Percentiles rank a stretch among this genome's conserved stretches.
phyloP scores from a whole-genome alignment of 2,797 vertebrate species.

The Enteromius treurensis region DNA sequence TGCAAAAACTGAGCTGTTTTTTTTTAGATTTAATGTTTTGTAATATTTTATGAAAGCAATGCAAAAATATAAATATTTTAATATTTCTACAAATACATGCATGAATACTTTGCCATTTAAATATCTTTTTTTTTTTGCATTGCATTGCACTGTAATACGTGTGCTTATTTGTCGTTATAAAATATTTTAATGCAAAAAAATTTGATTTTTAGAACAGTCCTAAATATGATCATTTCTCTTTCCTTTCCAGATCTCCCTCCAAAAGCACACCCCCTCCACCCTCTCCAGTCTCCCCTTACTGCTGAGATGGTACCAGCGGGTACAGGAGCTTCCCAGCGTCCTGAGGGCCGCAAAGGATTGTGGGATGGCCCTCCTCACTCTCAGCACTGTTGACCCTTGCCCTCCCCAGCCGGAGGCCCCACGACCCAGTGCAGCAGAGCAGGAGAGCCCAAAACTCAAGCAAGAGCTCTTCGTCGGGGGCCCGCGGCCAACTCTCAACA shows the following conservation, averaged over 20 bases:
- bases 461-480: constrained; percentile 86
- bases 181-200: not conserved
- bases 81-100: too few relatives aligned
- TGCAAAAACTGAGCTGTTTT: too few relatives aligned
- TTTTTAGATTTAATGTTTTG: too few relatives aligned
- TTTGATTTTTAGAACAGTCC: not conserved
- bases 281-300: constrained; percentile 82
- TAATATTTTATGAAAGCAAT: not conserved
- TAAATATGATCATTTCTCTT: not conserved
- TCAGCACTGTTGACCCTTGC: constrained; percentile 55
- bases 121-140: not conserved
- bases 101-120: not conserved
- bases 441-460: constrained; percentile 65
- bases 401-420: constrained; percentile 37
- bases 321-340: constrained; percentile 89
- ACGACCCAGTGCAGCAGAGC: constrained; percentile 29
- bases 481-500: constrained; percentile 93
- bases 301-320: constrained; percentile 84
- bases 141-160: not conserved
- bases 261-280: constrained; percentile 65
- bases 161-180: not conserved
- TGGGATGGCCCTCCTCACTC: constrained; percentile 78
- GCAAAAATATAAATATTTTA: too few relatives aligned
- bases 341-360: constrained; percentile 81
- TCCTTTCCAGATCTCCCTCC: constrained; percentile 78